A percentile compares a stretch with the other conserved stretches of the same genome.
phyloP scores from a whole-genome alignment of 2,113 vertebrate species.

The Hymenochirus boettgeri region DNA sequence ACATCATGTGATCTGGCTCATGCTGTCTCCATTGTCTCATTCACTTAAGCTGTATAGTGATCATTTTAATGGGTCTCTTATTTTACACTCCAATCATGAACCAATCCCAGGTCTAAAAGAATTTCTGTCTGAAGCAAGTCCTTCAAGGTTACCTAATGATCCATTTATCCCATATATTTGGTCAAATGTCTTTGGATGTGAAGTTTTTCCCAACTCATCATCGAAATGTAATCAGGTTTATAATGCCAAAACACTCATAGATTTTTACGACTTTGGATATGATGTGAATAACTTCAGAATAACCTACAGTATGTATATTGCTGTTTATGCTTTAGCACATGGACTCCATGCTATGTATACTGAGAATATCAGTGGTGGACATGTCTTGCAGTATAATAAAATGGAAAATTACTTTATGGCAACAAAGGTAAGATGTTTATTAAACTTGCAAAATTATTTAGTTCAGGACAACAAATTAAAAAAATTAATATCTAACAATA shows the following conservation, averaged over 20 bases:
- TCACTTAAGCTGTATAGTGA: background rate
- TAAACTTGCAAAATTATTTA: too few relatives aligned
- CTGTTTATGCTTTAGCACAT: background rate
- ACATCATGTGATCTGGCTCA: background rate
- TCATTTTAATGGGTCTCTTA: background rate
- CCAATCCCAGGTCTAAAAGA: background rate
- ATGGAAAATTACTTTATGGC: too few relatives aligned
- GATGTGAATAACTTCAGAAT: background rate
- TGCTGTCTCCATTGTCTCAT: background rate
- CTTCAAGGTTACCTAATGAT: background rate
- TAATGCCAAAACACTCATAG: background rate
- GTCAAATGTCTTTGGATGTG: too few relatives aligned
- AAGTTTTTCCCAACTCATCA: too few relatives aligned
- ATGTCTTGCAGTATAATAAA: too few relatives aligned
- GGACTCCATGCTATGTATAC: background rate
- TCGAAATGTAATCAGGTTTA: background rate
- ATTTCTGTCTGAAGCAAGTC: background rate
- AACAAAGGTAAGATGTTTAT: too few relatives aligned
- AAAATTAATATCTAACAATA: too few relatives aligned
- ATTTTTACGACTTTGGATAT: background rate
- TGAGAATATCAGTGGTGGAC: too few relatives aligned
- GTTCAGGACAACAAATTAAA: too few relatives aligned
- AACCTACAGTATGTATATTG: slow-evolving; percentile 12
- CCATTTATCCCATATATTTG: too few relatives aligned
- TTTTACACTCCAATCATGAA: background rate